A percentile compares a stretch with the other conserved stretches of the same genome.
These are phyloP conservation scores for Philaethria dido DNA, from an alignment of 2,888 invertebrate species.

Conservation along the genomic window DNA sequence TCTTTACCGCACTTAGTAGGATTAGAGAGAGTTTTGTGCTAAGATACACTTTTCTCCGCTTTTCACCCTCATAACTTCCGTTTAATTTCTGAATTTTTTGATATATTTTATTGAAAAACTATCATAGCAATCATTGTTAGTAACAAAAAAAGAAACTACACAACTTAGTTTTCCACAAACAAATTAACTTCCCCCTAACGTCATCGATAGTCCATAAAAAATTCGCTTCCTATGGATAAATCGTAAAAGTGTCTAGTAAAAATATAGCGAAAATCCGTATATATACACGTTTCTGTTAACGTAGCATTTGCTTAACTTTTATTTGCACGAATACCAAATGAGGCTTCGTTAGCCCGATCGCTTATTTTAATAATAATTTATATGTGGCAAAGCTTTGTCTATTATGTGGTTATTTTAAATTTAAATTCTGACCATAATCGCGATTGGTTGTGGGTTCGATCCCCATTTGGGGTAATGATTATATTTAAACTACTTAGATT, in stretches of 20 bases:
- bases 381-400: conserved; percentile 4
- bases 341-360: conserved; percentile 17
- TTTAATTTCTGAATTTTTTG: too few relatives aligned
- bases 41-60: too few relatives aligned
- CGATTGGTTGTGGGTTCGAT: too few relatives aligned
- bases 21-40: too few relatives aligned
- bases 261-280: conserved; percentile 12
- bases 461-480: too few relatives aligned
- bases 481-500: too few relatives aligned
- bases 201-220: conserved; percentile 32
- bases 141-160: conserved; percentile 24
- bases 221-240: conserved; percentile 4
- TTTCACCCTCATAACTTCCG: too few relatives aligned
- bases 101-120: neutral
- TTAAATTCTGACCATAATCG: too few relatives aligned
- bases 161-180: conserved; percentile 28
- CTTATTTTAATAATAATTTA: conserved; percentile 17
- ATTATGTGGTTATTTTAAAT: neutral
- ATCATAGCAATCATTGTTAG: neutral
- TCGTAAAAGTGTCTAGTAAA: conserved; percentile 19
- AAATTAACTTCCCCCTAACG: conserved; percentile 26
- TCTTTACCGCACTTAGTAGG: neutral
- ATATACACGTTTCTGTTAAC: neutral
- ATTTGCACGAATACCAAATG: conserved; percentile 20
- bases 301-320: conserved; percentile 8